phyloP scores from a whole-genome alignment of 2,888 invertebrate species.

The Scrobipalpa atriplicella region DNA sequence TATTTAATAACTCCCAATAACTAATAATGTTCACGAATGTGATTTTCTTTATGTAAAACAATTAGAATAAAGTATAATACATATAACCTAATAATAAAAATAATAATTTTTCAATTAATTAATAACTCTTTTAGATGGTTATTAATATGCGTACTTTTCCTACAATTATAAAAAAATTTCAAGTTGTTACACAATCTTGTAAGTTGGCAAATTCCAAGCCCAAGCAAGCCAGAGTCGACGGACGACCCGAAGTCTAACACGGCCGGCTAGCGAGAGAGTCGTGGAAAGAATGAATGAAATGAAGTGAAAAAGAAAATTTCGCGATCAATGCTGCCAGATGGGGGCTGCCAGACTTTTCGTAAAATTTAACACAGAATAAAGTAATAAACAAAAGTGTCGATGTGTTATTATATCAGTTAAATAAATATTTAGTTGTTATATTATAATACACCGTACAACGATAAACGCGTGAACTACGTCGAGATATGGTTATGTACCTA shows the following conservation, averaged over 20 bases:
- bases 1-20: conserved; percentile 34
- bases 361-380: too few relatives aligned
- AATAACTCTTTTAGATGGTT: background rate
- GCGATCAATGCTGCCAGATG: background rate
- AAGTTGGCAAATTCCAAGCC: conserved; percentile 50
- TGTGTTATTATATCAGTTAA: too few relatives aligned
- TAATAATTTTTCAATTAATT: background rate
- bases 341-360: background rate
- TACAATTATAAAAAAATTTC: background rate
- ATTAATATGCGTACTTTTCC: background rate
- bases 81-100: background rate
- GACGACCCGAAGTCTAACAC: conserved; percentile 47
- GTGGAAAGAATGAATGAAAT: conserved; percentile 39
- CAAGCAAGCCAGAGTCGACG: conserved; percentile 47
- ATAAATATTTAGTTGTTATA: too few relatives aligned
- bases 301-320: conserved; percentile 15
- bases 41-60: background rate
- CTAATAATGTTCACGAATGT: background rate
- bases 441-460: too few relatives aligned
- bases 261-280: conserved; percentile 53
- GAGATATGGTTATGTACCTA: too few relatives aligned
- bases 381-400: too few relatives aligned
- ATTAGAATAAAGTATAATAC: background rate
- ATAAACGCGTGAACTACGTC: too few relatives aligned
- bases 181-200: conserved; percentile 40